These are phyloP conservation scores for Grammomys dolichurus DNA, from an alignment of 2,113 vertebrate genomes.

Conservation along the genomic window DNA sequence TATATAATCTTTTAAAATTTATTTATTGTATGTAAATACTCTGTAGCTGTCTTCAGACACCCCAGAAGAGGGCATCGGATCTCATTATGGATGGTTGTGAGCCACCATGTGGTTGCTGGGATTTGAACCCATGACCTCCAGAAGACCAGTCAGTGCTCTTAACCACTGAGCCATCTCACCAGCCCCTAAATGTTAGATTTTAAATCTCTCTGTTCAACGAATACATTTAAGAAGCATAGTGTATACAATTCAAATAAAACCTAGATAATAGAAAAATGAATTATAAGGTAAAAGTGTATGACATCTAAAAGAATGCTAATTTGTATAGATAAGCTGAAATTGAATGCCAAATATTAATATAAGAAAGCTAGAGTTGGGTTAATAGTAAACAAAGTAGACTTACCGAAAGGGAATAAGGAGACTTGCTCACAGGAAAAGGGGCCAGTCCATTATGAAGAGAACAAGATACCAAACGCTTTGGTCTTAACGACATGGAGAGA, in stretches of 20 bases:
- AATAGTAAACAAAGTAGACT: neutral
- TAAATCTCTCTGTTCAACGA: slow-evolving; percentile 12
- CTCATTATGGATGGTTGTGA: too few relatives aligned
- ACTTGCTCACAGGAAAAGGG: neutral
- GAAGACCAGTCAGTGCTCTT: too few relatives aligned
- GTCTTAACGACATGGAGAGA: neutral
- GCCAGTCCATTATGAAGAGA: slow-evolving; percentile 18
- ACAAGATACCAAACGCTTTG: neutral
- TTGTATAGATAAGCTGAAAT: slow-evolving; percentile 23
- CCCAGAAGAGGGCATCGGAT: too few relatives aligned
- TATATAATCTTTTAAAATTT: too few relatives aligned
- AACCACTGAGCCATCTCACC: too few relatives aligned
- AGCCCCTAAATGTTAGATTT: neutral
- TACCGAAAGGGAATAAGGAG: neutral
- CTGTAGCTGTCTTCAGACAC: too few relatives aligned
- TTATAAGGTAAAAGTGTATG: neutral
- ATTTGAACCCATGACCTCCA: too few relatives aligned
- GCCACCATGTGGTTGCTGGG: too few relatives aligned
- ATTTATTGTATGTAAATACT: too few relatives aligned
- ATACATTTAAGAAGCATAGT: neutral
- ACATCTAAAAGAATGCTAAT: slow-evolving; percentile 10
- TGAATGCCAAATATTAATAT: neutral
- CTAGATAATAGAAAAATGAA: neutral
- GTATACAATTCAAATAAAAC: neutral
- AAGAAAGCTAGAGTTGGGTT: slow-evolving; percentile 29